phyloP scores from a whole-genome alignment of 2,888 invertebrate species.

The Anorthoa munda region DNA sequence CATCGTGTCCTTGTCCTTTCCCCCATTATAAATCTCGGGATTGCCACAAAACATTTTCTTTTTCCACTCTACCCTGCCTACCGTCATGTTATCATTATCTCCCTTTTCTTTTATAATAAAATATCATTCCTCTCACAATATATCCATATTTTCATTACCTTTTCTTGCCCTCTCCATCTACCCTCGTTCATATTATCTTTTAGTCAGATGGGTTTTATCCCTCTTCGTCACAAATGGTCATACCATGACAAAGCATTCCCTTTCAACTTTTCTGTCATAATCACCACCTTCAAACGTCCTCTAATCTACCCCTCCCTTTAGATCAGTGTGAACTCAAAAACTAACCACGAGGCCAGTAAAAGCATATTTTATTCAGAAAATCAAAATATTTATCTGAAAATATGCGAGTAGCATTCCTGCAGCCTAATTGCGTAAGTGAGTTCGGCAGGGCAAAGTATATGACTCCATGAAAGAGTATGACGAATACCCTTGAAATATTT shows the following conservation, averaged over 20 bases:
- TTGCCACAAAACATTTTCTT: neutral
- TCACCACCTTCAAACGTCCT: neutral
- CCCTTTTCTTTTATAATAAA: neutral
- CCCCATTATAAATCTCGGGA: neutral
- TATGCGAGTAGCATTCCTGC: constrained; percentile 32
- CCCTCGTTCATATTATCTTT: neutral
- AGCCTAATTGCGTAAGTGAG: no score
- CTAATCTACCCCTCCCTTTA: constrained; percentile 9
- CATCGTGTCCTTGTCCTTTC: neutral
- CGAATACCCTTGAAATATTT: no score
- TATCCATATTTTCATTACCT: neutral
- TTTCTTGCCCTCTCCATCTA: neutral
- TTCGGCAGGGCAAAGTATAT: no score
- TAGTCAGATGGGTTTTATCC: neutral
- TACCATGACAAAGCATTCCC: neutral
- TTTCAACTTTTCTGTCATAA: neutral
- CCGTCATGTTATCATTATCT: neutral
- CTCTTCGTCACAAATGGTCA: neutral
- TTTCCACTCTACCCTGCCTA: neutral
- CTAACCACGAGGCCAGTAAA: constrained; percentile 20
- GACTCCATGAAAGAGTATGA: no score
- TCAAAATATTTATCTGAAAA: constrained; percentile 24
- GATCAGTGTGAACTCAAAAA: constrained; percentile 40
- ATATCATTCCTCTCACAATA: neutral
- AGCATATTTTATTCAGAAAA: constrained; percentile 38